Evolutionary conservation across 2,113 vertebrate species (phyloP), one percentile per base, ranked within the genome.

Genomic region (Microcebus tavaratra): DNA sequence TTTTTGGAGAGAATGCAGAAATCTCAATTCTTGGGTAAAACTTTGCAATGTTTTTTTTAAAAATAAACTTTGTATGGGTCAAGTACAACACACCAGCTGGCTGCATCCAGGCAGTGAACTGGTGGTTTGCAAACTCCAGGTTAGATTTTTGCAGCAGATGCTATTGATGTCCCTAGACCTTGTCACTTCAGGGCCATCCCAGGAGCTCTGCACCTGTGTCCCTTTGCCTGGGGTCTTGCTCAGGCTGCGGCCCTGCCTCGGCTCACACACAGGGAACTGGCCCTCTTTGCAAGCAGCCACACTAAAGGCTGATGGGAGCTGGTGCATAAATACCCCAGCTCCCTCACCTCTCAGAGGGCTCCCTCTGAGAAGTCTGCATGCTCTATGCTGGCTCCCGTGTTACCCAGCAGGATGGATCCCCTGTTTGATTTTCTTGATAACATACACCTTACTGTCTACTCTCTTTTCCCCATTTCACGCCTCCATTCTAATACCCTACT

Each of bases 331-430:
- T 10, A 70, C 53, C 67, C 21, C 61, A 75, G n/a, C n/a, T 73
- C 39, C 39, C 55, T 55, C 48, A 9, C 17, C 1, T 27, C 0
- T 7, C 8, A 1, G n/a, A 8, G 0, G 27, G 39, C 14, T 5
- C 31, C 8, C 45, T 42, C 15, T 2, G 39, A 57, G 75, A 23
- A 15, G 3, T 3, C 0, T 2, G 14, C 3, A 10, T 0, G 3
- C 17, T 53, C 57, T 48, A 2, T 6, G 1, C 20, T 0, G 21
- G 39, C 5, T 29, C 39, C 50, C 20, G 0, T 0, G 6, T 15
- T 81, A n/a, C 48, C 34, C 25, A 27, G 53, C 2, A 39, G 18
- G 45, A n/a, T 5, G 8, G 55, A 68, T 9, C 12, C 36, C 17
- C 17, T 3, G 2, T 45, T 73, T 2, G 2, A 14, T 7, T 13